Conservation (phyloP, 2,113 vertebrate species). For the Callaeas wilsoni region DNA sequence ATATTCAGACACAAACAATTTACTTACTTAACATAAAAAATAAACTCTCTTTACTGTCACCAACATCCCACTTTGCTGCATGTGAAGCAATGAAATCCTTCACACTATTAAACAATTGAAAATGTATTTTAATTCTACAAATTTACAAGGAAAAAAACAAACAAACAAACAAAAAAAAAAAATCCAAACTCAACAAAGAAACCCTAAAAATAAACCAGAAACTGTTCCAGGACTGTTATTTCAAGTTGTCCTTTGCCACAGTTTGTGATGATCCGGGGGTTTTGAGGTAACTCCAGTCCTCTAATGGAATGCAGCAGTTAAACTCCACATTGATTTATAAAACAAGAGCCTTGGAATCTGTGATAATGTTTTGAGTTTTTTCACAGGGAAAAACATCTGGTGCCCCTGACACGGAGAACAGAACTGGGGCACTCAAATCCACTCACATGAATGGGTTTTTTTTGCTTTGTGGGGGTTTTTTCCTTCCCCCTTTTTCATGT, state of each 20-base stretch:
- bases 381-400: not conserved
- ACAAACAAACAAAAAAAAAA: not conserved
- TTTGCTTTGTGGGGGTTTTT: not conserved
- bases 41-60: not conserved
- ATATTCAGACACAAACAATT: not conserved
- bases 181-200: not conserved
- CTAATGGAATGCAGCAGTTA: conserved; percentile 29
- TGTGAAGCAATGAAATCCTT: conserved; percentile 45
- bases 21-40: not conserved
- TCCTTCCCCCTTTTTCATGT: fast-evolving
- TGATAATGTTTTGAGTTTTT: not conserved
- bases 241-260: conserved; percentile 16
- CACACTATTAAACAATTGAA: conserved; percentile 46
- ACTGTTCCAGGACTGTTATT: not conserved
- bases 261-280: conserved; percentile 13
- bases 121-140: conserved; percentile 77
- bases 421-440: not conserved
- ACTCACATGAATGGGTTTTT: not conserved
- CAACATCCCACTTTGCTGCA: not conserved
- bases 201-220: not conserved
- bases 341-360: conserved; percentile 1
- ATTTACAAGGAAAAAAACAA: conserved; percentile 62
- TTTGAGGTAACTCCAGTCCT: conserved; percentile 22
- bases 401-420: not conserved
- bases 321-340: not conserved